Evolutionary conservation across 2,888 invertebrate species (phyloP), one percentile per base, ranked within the genome.

Genomic region (Dicyrtomina minuta): DNA sequence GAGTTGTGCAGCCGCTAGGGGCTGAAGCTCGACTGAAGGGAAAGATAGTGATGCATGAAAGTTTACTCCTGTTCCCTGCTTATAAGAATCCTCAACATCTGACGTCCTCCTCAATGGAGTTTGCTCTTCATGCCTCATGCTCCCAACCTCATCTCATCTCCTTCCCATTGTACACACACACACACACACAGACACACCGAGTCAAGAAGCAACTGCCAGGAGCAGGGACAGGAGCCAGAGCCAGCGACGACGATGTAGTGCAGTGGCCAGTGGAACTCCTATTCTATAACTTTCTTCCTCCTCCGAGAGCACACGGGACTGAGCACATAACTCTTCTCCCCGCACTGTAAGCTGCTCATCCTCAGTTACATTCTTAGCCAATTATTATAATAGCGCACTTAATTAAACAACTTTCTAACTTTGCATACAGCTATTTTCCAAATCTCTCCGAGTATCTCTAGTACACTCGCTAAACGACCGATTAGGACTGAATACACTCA

Each of bases 1-100:
- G 58, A 58, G 56, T 51, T 68, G 61, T 68, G 62, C 68, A 68
- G 68, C 68, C 68, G 44, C 68, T 62, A 55, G 68, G 68, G 68
- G 68, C 68, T 68, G 68, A 62, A 68, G 68, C 68, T 68, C 68
- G 68, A 68, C 68, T 68, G 68, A 68, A 55, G 20, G 24, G 43
- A 51, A 26, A 41, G 49, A 60, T 27, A 33, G 55, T 13, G 10
- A 33, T 33, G 27, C n/a, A 15, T 26, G 58, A 33, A 58, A 33
- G 41, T 41, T 58, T 58, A 58, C 39, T 39, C 17, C 58, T 13
- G 17, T 41, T 20, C 24, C 33, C 33, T 33, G 4, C 33, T 33
- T 33, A 33, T 33, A 33, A 33, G 33, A 33, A 33, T 26, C 33
- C 33, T 49, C 33, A 13, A n/a, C 27, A 10, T 62, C 46, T 33